Base-by-base conservation (phyloP, 2,113 vertebrate genomes). In the Pan paniscus region DNA sequence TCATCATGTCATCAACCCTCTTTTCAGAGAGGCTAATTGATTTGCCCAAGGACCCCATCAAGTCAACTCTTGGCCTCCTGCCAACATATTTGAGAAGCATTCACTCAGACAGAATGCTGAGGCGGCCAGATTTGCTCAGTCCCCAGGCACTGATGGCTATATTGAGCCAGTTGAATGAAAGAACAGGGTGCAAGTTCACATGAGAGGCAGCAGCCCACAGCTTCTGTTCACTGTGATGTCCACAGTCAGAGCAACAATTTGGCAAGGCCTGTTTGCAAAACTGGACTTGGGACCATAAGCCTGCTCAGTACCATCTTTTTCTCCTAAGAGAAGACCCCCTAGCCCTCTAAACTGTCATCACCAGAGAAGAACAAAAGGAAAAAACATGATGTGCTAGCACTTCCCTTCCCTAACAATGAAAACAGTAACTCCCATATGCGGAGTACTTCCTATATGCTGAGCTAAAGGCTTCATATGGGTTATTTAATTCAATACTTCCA, bases 91-190 rank as follows among this genome's bases (percentile, higher is more conserved):
- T 38, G 13, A 32, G 82, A 91, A 73, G 48, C 40, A 91, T 70
- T 96, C 43, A 72, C 57, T 97, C 59, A 93, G 64, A 80, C 43
- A 87, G 68, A 96, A 79, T 23, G 50, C 5, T 96, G 94, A 88
- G 1, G 46, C 43, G 32, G 2, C 0, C 40, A 2, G 94, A 59
- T 90, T 89, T 97, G 61, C 94, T 97, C 75, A 35, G 86, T 82
- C 59, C 87, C n/a, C 52, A 78, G 38, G 50, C 94, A 95, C 27
- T 90, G 91, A 92, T 84, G 75, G 23, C n/a, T 93, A 43, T 93
- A 52, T 20, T 82, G 35, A 84, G 78, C 50, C 88, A 96, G 95
- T 61, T 95, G 72, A 84, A 1, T 80, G 84, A 70, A 93, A 98
- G 81, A 59, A 75, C 50, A 96, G 78, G 64, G 40, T 23, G 43